Conservation (phyloP, 2,888 invertebrate genomes). For the Leptinotarsa peninsularis region DNA sequence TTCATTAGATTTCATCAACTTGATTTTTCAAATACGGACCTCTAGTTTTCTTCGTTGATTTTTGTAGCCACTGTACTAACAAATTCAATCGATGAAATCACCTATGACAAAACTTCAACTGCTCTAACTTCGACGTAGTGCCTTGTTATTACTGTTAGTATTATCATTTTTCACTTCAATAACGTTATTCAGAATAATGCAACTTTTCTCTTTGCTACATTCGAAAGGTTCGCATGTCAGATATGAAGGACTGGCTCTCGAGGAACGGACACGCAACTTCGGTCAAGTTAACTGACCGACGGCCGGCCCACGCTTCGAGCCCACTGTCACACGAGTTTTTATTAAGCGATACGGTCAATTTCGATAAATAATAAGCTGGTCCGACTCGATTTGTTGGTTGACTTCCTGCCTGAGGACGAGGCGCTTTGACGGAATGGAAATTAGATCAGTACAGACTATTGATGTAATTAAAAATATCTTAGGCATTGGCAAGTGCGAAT, state of each 20-base stretch:
- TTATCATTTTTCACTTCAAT: background rate
- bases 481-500: too few relatives aligned
- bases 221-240: slow-evolving; percentile 54
- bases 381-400: slow-evolving; percentile 25
- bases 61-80: too few relatives aligned
- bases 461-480: too few relatives aligned
- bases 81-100: too few relatives aligned
- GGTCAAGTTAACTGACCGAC: slow-evolving; percentile 57
- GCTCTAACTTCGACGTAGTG: too few relatives aligned
- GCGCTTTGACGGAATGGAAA: slow-evolving; percentile 19
- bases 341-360: slow-evolving; percentile 57
- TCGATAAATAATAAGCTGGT: slow-evolving; percentile 52
- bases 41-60: too few relatives aligned
- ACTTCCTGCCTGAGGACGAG: slow-evolving; percentile 9
- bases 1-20: too few relatives aligned
- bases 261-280: slow-evolving; percentile 56
- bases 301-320: slow-evolving; percentile 57
- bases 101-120: too few relatives aligned
- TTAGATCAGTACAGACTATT: slow-evolving; percentile 5
- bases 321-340: slow-evolving; percentile 60
- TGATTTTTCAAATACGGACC: too few relatives aligned
- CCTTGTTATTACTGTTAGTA: too few relatives aligned
- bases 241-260: slow-evolving; percentile 49
- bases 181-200: slow-evolving; percentile 24
- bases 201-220: slow-evolving; percentile 37